Evolutionary conservation across 1,140 invertebrate genomes (phyloP), one percentile per base, ranked within the genome.

Genomic region (Cydia fagiglandana): DNA sequence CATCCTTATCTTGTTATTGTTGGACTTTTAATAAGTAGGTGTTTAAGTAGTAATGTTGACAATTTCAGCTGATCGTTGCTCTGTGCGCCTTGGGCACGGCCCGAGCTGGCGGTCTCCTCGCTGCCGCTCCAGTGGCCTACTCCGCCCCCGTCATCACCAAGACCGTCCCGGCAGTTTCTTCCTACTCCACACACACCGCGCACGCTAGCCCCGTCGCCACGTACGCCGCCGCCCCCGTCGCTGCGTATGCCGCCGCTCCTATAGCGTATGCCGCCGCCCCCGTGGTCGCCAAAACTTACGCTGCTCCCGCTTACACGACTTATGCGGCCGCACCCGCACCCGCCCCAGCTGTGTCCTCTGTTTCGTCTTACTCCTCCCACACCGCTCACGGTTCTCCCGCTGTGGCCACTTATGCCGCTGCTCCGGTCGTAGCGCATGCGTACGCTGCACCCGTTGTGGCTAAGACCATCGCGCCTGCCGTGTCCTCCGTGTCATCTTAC

Each of bases 31-130:
- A 47, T 13, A 47, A 47, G 13, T 12, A 15, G 15, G 45, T 10
- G 4, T 15, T 47, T 15, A 13, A 47, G 15, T 41, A 38, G 34
- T 7, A 47, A 15, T 47, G 45, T 12, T 2, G 15, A 47, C 7
- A 24, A 5, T 83, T 83, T 61, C 81, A 89, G 88, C 80, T 89
- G 77, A 79, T 90, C 78, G 76, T 90, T 76, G 84, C 87, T 79
- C 78, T 88, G 75, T 89, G 87, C 79, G 85, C 86, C 64, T 84
- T 86, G 74, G 84, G 87, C 76, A 76, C 85, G 53, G 86, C 84
- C 76, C 81, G 81, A 45, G 88, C 88, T 41, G 84, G 87, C 50
- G 84, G 84, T 76, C 80, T 88, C n/a, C 76, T 84, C 10, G 82
- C 79, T 66, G 85, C 83, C 12, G 81, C 82, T 3, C 79, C 50